Conservation (phyloP, 2,113 vertebrate genomes). For the Tupaia chinensis region DNA sequence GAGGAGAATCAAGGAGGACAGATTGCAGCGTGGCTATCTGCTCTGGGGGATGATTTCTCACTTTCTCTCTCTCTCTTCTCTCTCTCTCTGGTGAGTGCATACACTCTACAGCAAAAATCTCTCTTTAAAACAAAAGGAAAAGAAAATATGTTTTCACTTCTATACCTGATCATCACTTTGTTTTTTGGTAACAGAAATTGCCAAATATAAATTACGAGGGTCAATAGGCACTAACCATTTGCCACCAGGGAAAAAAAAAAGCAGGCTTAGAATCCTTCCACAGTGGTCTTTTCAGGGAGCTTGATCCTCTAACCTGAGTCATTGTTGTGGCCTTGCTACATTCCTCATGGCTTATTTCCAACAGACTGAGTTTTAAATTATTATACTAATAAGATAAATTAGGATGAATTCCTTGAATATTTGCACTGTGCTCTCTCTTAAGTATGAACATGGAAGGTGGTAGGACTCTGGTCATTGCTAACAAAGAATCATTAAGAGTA, state of each 20-base stretch:
- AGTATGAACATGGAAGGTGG: neutral
- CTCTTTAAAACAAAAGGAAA: too few relatives aligned
- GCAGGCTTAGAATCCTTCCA: neutral
- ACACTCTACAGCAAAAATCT: too few relatives aligned
- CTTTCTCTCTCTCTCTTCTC: too few relatives aligned
- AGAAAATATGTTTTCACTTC: neutral
- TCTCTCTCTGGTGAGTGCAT: too few relatives aligned
- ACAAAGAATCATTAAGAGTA: neutral
- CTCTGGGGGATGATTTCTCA: too few relatives aligned
- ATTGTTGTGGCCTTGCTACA: neutral
- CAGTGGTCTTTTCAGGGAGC: neutral
- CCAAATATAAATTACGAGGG: neutral
- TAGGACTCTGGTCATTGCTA: neutral
- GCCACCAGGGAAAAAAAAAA: neutral
- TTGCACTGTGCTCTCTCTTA: neutral
- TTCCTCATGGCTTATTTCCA: neutral
- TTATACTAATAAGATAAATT: neutral
- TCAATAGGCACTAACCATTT: neutral
- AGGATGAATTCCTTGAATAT: slow-evolving; percentile 31
- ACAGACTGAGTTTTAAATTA: neutral
- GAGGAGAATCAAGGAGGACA: too few relatives aligned
- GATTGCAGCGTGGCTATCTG: too few relatives aligned
- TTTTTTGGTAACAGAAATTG: neutral
- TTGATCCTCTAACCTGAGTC: neutral
- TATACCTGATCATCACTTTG: neutral